These are phyloP conservation scores for Sycophila texana DNA, from an alignment of 2,888 invertebrate genomes.

Conservation along the genomic window DNA sequence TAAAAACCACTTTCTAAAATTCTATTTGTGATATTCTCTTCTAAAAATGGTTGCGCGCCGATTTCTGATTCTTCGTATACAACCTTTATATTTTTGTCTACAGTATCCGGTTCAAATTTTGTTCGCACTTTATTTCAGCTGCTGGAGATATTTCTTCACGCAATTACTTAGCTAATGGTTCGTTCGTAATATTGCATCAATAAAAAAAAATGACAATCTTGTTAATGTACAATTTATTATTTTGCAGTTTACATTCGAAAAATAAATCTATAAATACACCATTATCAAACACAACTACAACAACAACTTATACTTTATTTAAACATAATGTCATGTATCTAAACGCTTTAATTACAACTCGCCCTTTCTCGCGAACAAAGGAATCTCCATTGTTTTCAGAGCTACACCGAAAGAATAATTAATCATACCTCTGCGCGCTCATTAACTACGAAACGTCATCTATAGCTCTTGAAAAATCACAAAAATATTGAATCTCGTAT, in stretches of 20 bases:
- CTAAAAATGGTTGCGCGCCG: conserved; percentile 7
- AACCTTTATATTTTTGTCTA: no score
- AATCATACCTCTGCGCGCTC: conserved; percentile 32
- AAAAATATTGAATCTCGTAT: conserved; percentile 42
- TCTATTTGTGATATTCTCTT: conserved; percentile 10
- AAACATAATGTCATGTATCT: conserved; percentile 26
- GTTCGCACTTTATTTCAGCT: no score
- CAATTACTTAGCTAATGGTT: no score
- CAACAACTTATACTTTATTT: conserved; percentile 34
- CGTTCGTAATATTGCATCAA: no score
- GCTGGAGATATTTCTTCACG: no score
- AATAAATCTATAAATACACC: conserved; percentile 23
- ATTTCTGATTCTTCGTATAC: no score
- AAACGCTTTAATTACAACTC: conserved; percentile 35
- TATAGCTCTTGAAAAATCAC: conserved; percentile 40
- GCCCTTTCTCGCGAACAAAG: background rate
- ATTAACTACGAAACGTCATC: conserved; percentile 38
- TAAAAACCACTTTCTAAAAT: conserved; percentile 44
- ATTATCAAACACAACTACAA: conserved; percentile 30
- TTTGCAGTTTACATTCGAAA: conserved; percentile 26
- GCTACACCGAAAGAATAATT: conserved; percentile 42
- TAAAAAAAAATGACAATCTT: background rate
- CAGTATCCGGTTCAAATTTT: no score
- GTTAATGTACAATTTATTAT: conserved; percentile 28
- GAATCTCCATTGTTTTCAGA: conserved; percentile 29